phyloP scores from a whole-genome alignment of 2,888 invertebrate genomes.

The Pedicia rivosa region DNA sequence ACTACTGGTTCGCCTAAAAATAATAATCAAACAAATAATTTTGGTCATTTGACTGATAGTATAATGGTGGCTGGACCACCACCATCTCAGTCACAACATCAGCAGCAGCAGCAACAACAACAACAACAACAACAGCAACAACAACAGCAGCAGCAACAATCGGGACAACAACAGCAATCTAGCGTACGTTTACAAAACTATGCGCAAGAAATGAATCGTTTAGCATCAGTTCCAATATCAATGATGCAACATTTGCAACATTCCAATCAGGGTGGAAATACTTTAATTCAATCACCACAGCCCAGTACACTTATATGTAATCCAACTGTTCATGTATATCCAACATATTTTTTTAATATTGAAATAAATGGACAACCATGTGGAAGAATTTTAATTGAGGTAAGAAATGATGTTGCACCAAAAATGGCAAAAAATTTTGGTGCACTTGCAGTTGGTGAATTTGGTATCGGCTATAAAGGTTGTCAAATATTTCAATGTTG shows the following conservation, averaged over 20 bases:
- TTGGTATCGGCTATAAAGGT: constrained; percentile 61
- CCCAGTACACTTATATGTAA: constrained; percentile 33
- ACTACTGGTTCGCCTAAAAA: constrained; percentile 18
- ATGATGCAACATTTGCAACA: constrained; percentile 12
- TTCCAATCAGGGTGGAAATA: constrained; percentile 1
- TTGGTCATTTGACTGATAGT: constrained; percentile 12
- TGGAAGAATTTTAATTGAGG: constrained; percentile 61
- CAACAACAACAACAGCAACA: constrained; percentile 17
- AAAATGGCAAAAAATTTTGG: constrained; percentile 69
- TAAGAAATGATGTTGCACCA: constrained; percentile 60
- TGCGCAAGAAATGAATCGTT: constrained; percentile 12
- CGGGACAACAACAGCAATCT: constrained; percentile 17
- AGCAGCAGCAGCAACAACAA: constrained; percentile 10
- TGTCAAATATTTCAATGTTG: constrained; percentile 70
- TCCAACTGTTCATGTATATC: constrained; percentile 39
- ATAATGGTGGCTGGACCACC: constrained; percentile 13
- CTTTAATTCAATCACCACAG: constrained; percentile 21
- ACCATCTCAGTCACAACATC: constrained; percentile 11
- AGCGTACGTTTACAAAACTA: constrained; percentile 3
- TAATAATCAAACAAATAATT: constrained; percentile 12
- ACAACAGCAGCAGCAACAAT: constrained; percentile 24
- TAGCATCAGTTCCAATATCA: constrained; percentile 10
- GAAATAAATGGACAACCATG: constrained; percentile 53
- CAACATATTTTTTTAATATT: constrained; percentile 60
- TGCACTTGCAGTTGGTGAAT: constrained; percentile 51